Evolutionary conservation across 1,140 invertebrate genomes (phyloP).

Genomic region (Lordiphosa clarofinis): DNA sequence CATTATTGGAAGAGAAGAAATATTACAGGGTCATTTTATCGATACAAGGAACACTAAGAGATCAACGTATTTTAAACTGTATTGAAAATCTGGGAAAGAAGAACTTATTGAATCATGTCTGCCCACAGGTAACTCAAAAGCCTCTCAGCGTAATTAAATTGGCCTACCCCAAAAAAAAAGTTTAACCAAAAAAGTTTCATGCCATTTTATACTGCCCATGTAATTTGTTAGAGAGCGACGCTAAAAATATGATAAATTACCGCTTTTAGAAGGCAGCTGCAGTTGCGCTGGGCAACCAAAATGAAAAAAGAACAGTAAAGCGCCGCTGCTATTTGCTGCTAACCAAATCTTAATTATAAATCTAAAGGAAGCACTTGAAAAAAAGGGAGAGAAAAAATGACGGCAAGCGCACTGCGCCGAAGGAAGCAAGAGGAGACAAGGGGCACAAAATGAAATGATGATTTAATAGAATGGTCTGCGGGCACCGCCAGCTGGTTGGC

Average conservation of each 20-base stretch:
- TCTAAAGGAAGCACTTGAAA: constrained; percentile 77
- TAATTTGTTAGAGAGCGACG: constrained; percentile 44
- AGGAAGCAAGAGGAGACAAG: constrained; percentile 3
- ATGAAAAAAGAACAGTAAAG: constrained; percentile 18
- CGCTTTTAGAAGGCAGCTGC: constrained; percentile 46
- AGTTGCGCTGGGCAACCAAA: constrained; percentile 37
- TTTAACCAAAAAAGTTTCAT: constrained; percentile 18
- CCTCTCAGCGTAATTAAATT: constrained; percentile 64
- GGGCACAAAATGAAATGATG: constrained; percentile 63
- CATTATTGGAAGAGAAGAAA: too few species aligned
- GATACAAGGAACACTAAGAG: too few species aligned
- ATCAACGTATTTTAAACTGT: too few species aligned
- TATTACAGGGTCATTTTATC: too few species aligned
- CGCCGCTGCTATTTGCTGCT: constrained; percentile 62
- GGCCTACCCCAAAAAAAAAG: constrained; percentile 25
- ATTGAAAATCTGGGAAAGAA: too few species aligned
- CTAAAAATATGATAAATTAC: constrained; percentile 71
- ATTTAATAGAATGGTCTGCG: constrained; percentile 78
- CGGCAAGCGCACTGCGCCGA: constrained; percentile 56
- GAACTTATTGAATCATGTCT: background rate
- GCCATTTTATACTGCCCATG: constrained; percentile 15
- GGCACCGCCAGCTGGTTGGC: constrained; percentile 70
- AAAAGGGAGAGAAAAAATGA: constrained; percentile 41
- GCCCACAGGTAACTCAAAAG: constrained; percentile 21
- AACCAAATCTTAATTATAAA: constrained; percentile 79